Conservation (phyloP, 2,888 invertebrate species). For the Ennomos quercinarius region DNA sequence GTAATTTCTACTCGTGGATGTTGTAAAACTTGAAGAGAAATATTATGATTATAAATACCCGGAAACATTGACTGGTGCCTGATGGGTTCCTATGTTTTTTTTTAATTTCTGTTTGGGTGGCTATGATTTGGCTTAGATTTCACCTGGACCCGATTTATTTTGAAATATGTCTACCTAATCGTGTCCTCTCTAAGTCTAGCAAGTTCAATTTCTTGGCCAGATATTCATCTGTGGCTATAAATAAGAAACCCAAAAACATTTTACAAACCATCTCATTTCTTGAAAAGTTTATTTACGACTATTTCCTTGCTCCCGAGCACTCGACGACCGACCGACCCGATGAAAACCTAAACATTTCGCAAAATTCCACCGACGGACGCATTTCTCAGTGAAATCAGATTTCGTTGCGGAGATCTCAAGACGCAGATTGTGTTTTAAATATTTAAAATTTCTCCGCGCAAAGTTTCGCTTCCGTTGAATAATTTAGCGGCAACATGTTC, state of each 20-base stretch:
- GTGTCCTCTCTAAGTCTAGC: too few relatives aligned
- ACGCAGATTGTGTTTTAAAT: constrained; percentile 42
- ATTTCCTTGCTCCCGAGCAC: constrained; percentile 1
- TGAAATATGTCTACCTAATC: too few relatives aligned
- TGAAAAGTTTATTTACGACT: constrained; percentile 11
- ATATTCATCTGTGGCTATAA: too few relatives aligned
- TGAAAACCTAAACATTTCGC: constrained; percentile 17
- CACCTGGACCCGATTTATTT: too few relatives aligned
- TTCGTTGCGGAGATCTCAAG: constrained; percentile 30
- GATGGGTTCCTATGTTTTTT: too few relatives aligned
- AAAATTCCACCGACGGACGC: constrained; percentile 9
- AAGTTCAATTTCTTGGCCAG: too few relatives aligned
- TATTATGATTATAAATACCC: too few relatives aligned
- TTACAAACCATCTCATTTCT: constrained; percentile 5
- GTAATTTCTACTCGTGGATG: too few relatives aligned
- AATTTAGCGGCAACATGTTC: constrained; percentile 32
- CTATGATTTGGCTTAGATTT: too few relatives aligned
- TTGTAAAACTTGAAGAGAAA: too few relatives aligned
- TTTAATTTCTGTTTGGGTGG: too few relatives aligned
- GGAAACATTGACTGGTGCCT: too few relatives aligned
- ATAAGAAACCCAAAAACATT: not conserved
- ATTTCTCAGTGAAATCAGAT: constrained; percentile 34
- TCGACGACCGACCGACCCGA: constrained; percentile 5
- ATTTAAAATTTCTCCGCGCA: constrained; percentile 41
- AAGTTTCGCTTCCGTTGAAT: constrained; percentile 35